phyloP scores from a whole-genome alignment of 1,140 invertebrate species.

The Diuraphis noxia region DNA sequence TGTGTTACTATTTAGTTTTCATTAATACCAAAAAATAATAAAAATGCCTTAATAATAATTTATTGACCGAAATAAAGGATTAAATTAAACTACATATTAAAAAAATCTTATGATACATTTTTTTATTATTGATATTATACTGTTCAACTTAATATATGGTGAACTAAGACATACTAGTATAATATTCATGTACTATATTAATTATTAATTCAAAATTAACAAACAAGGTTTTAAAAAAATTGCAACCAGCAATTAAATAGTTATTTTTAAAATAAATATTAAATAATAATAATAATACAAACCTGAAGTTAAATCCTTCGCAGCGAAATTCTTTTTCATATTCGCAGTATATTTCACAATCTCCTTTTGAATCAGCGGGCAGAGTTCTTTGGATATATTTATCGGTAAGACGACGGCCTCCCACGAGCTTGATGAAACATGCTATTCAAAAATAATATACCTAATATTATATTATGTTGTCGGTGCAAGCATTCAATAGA shows the following conservation, averaged over 20 bases:
- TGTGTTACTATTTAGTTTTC: not conserved
- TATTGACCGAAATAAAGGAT: too few relatives aligned
- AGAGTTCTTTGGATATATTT: conserved; percentile 69
- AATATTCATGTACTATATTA: too few relatives aligned
- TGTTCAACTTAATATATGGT: too few relatives aligned
- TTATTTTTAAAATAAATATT: not conserved
- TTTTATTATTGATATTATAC: too few relatives aligned
- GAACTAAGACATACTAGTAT: too few relatives aligned
- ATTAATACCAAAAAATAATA: not conserved
- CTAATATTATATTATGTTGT: not conserved
- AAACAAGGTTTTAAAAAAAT: too few relatives aligned
- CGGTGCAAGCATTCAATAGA: not conserved
- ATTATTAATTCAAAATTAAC: not conserved
- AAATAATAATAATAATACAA: conserved; percentile 53
- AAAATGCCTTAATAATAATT: too few relatives aligned
- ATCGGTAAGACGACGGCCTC: conserved; percentile 70
- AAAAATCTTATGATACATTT: not conserved
- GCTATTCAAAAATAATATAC: conserved; percentile 62
- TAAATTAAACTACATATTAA: not conserved
- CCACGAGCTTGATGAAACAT: conserved; percentile 73
- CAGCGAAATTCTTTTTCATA: conserved; percentile 73
- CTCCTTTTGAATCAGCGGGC: conserved; percentile 71
- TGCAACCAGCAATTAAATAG: not conserved
- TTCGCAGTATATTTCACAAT: conserved; percentile 75
- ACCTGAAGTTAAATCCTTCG: conserved; percentile 82